Base-by-base conservation (phyloP, 2,797 vertebrate genomes). In the Paguma larvata region DNA sequence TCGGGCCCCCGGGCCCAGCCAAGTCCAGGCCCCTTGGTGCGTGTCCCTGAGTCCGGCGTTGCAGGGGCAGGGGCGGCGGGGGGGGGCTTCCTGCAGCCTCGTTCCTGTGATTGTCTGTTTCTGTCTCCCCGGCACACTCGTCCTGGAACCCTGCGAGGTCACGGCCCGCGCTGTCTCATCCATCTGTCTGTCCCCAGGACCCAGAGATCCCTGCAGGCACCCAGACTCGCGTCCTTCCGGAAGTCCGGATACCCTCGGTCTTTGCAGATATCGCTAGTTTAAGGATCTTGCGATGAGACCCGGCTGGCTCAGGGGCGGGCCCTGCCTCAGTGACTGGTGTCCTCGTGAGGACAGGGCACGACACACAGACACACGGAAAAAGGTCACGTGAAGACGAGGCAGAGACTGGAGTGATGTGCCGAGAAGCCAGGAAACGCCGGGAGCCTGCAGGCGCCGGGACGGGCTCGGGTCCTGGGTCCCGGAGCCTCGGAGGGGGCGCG, bases 31-130 rank as follows among this genome's bases (percentile, higher is more conserved):
- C 59, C 72, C 44, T 13, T 27, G 18, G 7, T 3, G 18, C 0
- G 0, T 27, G 59, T 80, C 30, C 51, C 38, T 0, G 0, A 1
- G 38, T 41, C 79, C 1, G 2, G 4, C 1, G 30, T 41, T 32
- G 25, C 18, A 27, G 4, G 9, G 51, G 51, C 1, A 38, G 15
- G 51, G 51, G 15, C 44, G 44, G 44, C 27, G 41, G 3, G 9
- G 78, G 27, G 59, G 72, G 16, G 13, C 53, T 85, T 23, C 32
- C 1, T 15, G 34, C 18, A 44, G 53, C 38, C 14, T n/a, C 3
- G 0, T 46, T 38, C 63, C 83, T 44, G 21, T 32, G n/a, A 56
- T 21, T 7, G 19, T 38, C 53, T 1, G 6, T 25, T 46, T 88
- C 80, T 53, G 85, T 30, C 53, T n/a, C 63, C 11, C 32, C 12